Evolutionary conservation across 2,797 vertebrate genomes (phyloP), one percentile per base, ranked within the genome.

Genomic region (Phyllotis vaccarum): DNA sequence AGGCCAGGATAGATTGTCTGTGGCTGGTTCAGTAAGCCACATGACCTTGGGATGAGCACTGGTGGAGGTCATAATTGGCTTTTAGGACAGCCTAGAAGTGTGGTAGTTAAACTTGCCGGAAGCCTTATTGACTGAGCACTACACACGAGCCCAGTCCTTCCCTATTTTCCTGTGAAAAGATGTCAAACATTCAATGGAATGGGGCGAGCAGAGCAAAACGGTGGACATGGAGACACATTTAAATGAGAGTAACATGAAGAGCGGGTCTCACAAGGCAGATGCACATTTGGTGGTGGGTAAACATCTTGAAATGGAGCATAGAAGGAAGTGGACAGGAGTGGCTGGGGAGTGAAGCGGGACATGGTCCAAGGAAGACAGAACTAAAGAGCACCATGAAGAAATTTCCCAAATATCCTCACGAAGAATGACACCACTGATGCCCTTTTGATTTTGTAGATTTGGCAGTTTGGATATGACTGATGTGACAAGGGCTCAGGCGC

Each of bases 71-170:
- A 5, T 0, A 10, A 6, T 17, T 49, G 29, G 81, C 62, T 16
- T 34, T 40, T 13, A 43, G 74, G 24, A 22, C 5, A 74, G 72
- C 54, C 27, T 7, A 12, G 54, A 5, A 31, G 40, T 0, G 0
- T 34, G 16, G 2, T 5, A 0, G 37, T 37, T 24, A 3, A 34
- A 1, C 6, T 7, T 16, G 58, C 12, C 40, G 54, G 7, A 21
- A 6, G 0, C 17, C 5, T 5, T 27, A 40, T 1, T 52, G 27
- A 34, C 6, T 0, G 3, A 37, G 21, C 27, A 62, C 6, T 19
- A 21, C 43, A 49, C n/a, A 1, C 0, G 72, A 46, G 14, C 10
- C 40, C 22, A 31, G 16, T 12, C 85, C 11, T 74, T 27, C 29
- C 37, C 24, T 43, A 2, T 46, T 81, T 43, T 43, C 66, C 64